Percentiles rank a stretch among this genome's conserved stretches.
Evolutionary conservation across 1,140 invertebrate genomes (phyloP).

Genomic region (Tetragonula clypearis): DNA sequence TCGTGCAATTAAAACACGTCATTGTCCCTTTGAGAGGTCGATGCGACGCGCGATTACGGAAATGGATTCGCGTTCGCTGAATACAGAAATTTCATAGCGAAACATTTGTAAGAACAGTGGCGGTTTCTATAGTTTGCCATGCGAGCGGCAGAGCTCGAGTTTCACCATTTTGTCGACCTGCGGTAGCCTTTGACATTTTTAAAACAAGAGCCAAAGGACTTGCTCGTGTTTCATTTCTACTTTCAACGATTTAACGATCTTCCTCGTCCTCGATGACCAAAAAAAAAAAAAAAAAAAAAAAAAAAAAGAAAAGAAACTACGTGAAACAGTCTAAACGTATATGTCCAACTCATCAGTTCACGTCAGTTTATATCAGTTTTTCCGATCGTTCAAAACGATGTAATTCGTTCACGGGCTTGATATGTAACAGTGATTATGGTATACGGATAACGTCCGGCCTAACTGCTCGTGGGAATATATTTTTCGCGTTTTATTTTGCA

Average conservation of each 20-base stretch:
- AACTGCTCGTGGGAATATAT: constrained; percentile 1
- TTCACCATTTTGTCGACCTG: constrained; percentile 53
- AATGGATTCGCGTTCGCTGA: constrained; percentile 22
- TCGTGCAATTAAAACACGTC: constrained; percentile 19
- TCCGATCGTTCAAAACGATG: not conserved
- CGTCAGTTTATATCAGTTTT: not conserved
- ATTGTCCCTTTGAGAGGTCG: constrained; percentile 16
- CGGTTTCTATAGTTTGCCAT: constrained; percentile 39
- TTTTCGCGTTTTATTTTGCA: constrained; percentile 1
- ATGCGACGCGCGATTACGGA: constrained; percentile 23
- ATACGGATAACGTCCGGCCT: constrained; percentile 1
- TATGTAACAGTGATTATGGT: not conserved
- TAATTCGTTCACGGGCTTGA: no score
- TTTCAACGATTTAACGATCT: not conserved
- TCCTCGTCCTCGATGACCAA: not conserved
- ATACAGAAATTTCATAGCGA: constrained; percentile 50
- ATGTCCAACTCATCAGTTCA: not conserved
- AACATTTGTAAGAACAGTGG: constrained; percentile 42
- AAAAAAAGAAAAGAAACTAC: not conserved
- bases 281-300: no score
- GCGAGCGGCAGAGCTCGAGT: constrained; percentile 44
- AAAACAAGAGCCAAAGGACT: not conserved
- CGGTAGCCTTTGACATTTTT: constrained; percentile 50
- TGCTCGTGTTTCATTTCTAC: constrained; percentile 9
- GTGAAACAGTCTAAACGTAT: not conserved